Evolutionary conservation across 2,113 vertebrate species (phyloP), one percentile per base, ranked within the genome.

Genomic region (Aldabrachelys gigantea): DNA sequence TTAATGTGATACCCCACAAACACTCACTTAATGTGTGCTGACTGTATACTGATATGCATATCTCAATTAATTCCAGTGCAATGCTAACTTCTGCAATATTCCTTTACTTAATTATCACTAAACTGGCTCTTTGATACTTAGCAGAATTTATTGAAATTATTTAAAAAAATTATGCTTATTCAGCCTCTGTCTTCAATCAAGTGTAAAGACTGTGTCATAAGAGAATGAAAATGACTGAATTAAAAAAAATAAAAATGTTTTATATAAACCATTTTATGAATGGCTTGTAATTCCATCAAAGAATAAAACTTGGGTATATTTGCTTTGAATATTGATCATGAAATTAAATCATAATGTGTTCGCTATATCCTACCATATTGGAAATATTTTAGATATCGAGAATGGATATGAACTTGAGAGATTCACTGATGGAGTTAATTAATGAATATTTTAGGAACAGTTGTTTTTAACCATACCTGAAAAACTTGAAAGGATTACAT

Each of bases 171-270:
- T 86, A 95, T 97, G 88, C 90, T 97, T 97, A 96, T 95, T 98
- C 94, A 96, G 90, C 38, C 94, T 94, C 81, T 94, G 69, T 92
- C 92, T 95, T 98, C 92, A 97, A 82, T 95, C 92, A 97, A 92
- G 87, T 93, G 78, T 98, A 88, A 96, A 98, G 69, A 91, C 6
- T 3, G 5, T 97, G 90, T 97, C 96, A 96, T n/a, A 90, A 94
- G 83, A 81, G 90, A 97, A 97, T 96, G 94, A 89, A 97, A 96
- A 97, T 94, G n/a, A 97, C 87, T 97, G 97, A 98, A 98, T 98
- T 53, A 82, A 84, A 76, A 44, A 44, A 76, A 91, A 76, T 62
- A 92, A 87, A 91, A 93, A 93, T 10, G 31, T 92, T 98, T 97
- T 97, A 95, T 93, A 90, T 88, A 97, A 98, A 94, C 22, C 1